phyloP scores from a whole-genome alignment of 2,797 vertebrate genomes.

The Lithobates pipiens region DNA sequence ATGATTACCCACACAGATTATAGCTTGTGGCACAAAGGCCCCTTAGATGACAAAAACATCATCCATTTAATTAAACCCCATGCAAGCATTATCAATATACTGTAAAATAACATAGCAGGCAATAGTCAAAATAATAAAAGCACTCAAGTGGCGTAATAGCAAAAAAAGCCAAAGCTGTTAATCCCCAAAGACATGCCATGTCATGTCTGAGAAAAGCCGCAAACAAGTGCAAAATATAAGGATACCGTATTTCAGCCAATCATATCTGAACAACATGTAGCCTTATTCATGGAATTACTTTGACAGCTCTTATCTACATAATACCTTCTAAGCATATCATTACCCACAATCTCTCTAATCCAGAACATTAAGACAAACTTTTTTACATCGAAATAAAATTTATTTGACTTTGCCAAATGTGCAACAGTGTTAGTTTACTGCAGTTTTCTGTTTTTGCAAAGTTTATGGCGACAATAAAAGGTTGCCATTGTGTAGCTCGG shows the following conservation, averaged over 20 bases:
- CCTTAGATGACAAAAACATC: background rate
- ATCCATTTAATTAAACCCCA: constrained; percentile 2
- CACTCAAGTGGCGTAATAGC: background rate
- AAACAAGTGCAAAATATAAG: too few species aligned
- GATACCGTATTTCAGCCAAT: too few species aligned
- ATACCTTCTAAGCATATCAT: too few species aligned
- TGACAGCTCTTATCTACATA: too few species aligned
- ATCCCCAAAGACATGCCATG: too few species aligned
- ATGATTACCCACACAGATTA: constrained; percentile 17
- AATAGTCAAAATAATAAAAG: constrained; percentile 10
- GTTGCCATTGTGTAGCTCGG: constrained; percentile 10
- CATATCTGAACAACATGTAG: too few species aligned
- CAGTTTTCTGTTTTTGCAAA: background rate
- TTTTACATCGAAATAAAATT: background rate
- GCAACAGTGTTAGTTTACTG: constrained; percentile 1
- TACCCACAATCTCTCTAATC: too few species aligned
- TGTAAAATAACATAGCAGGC: background rate
- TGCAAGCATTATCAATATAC: constrained; percentile 3
- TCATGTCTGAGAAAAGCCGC: too few species aligned
- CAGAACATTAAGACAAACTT: too few species aligned
- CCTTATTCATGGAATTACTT: too few species aligned
- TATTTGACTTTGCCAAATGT: background rate
- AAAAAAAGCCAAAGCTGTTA: background rate
- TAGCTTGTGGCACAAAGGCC: background rate
- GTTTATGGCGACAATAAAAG: constrained; percentile 5